Evolutionary conservation across 2,888 invertebrate species (phyloP).

Genomic region (Torymus tubicola): DNA sequence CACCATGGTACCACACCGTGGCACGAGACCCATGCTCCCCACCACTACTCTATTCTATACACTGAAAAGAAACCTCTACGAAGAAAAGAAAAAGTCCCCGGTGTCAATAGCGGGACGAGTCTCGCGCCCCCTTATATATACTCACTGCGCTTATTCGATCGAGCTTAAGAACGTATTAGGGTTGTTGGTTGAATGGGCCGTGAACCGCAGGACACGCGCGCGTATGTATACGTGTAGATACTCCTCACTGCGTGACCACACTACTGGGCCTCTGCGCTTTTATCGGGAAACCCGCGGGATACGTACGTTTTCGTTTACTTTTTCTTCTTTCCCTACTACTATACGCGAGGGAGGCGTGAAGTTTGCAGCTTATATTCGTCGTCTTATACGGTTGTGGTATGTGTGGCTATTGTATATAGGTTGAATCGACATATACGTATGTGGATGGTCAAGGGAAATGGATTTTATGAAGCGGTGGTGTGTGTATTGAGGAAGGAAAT

Average conservation of each 20-base stretch:
- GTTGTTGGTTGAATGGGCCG: slow-evolving; percentile 1
- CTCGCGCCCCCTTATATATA: slow-evolving; percentile 52
- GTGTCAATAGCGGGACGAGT: not conserved
- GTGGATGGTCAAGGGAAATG: too few species aligned
- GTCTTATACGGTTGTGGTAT: too few species aligned
- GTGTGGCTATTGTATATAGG: too few species aligned
- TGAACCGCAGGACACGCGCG: slow-evolving; percentile 31
- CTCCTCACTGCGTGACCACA: not conserved
- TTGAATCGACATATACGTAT: too few species aligned
- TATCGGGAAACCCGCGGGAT: slow-evolving; percentile 38
- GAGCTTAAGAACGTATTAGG: slow-evolving; percentile 57
- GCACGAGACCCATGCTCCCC: slow-evolving; percentile 38
- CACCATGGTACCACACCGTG: not conserved
- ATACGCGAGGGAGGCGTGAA: slow-evolving; percentile 14
- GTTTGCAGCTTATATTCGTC: not conserved
- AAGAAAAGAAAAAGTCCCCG: not conserved
- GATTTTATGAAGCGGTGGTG: not conserved
- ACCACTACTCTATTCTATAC: not conserved
- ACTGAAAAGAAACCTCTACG: not conserved
- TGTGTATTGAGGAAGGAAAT: not conserved
- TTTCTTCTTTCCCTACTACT: not conserved
- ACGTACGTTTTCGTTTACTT: not conserved
- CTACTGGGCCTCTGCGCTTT: not conserved
- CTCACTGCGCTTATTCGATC: slow-evolving; percentile 50
- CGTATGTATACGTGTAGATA: not conserved